These are phyloP conservation scores for Philereme vetulata DNA, from an alignment of 2,888 invertebrate genomes.

Conservation along the genomic window DNA sequence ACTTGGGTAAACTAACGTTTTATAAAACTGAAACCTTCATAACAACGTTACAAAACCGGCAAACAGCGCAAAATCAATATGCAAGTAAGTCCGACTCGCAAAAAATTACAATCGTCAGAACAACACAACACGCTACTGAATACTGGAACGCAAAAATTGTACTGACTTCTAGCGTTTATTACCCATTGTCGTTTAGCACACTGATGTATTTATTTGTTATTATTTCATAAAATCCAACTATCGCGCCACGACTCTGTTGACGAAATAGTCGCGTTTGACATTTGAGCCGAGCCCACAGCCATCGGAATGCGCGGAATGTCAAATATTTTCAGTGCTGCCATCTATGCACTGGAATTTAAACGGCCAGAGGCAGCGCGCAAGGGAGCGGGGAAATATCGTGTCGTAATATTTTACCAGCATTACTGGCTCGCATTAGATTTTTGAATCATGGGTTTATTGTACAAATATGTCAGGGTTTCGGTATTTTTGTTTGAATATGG, in stretches of 20 bases:
- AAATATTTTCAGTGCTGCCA: conserved; percentile 87
- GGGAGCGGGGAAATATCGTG: conserved; percentile 52
- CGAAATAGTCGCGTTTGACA: conserved; percentile 87
- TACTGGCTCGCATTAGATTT: conserved; percentile 7
- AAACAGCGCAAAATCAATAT: conserved; percentile 79
- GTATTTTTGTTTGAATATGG: conserved; percentile 7
- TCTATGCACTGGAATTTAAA: conserved; percentile 81
- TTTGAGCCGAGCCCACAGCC: conserved; percentile 88
- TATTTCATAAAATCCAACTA: conserved; percentile 81
- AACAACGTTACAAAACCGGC: conserved; percentile 73
- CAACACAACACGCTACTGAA: conserved; percentile 63
- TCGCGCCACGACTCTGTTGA: conserved; percentile 83
- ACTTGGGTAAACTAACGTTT: conserved; percentile 42
- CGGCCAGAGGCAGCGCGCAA: conserved; percentile 67
- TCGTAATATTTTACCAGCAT: conserved; percentile 23
- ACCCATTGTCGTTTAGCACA: conserved; percentile 74
- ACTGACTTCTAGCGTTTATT: conserved; percentile 67
- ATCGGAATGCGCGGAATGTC: conserved; percentile 86
- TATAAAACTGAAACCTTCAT: conserved; percentile 66
- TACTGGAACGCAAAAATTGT: conserved; percentile 62
- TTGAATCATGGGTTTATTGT: conserved; percentile 3
- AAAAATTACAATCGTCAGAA: conserved; percentile 60
- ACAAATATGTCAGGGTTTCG: conserved; percentile 2
- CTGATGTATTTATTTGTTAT: conserved; percentile 74
- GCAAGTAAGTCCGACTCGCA: conserved; percentile 60